Percentiles rank a stretch among this genome's conserved stretches.
phyloP scores from a whole-genome alignment of 2,113 vertebrate genomes.

The Neodon shergylaensis region DNA sequence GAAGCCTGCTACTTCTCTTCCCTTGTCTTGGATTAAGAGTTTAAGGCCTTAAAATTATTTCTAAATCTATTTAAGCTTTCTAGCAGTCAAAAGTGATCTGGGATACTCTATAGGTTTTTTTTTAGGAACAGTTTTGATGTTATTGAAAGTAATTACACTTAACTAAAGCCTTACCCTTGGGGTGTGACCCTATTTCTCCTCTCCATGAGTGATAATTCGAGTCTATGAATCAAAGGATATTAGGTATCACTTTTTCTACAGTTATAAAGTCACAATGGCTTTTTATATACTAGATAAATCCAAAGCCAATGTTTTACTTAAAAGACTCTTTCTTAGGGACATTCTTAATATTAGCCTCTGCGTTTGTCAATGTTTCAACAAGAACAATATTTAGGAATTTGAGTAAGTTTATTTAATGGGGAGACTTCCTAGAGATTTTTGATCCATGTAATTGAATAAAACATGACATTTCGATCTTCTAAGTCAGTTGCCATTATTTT shows the following conservation, averaged over 20 bases:
- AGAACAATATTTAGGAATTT: neutral
- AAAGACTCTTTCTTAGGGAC: neutral
- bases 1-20: neutral
- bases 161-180: neutral
- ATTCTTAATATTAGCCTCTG: neutral
- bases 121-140: neutral
- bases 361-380: neutral
- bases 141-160: neutral
- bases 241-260: neutral
- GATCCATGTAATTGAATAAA: neutral
- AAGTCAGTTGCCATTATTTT: neutral
- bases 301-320: neutral
- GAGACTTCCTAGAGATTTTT: neutral
- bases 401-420: neutral
- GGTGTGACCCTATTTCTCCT: neutral
- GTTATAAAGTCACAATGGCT: neutral
- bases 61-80: neutral
- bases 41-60: neutral
- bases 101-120: neutral
- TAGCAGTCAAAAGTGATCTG: neutral
- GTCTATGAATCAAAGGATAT: neutral
- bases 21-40: neutral
- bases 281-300: neutral
- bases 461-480: neutral
- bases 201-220: neutral